Conservation (phyloP, 2,113 vertebrate species). For the Otis tarda region DNA sequence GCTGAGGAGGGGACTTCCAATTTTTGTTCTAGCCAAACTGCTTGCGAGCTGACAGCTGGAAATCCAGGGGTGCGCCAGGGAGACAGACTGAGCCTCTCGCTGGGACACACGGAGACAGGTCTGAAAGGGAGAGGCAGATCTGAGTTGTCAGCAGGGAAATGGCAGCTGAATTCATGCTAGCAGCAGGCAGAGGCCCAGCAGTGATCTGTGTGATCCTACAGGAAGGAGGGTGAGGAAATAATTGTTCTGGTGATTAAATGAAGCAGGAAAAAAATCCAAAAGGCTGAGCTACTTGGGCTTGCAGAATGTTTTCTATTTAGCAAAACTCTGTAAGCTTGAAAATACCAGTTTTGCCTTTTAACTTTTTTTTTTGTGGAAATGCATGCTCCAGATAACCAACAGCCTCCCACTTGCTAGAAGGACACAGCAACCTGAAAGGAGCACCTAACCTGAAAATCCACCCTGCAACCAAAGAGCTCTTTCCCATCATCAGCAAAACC, state of each 20-base stretch:
- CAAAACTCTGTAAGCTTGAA: neutral
- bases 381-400: neutral
- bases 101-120: neutral
- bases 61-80: neutral
- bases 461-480: neutral
- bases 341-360: neutral
- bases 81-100: neutral
- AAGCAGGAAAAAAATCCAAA: neutral
- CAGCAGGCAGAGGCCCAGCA: neutral
- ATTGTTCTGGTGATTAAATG: neutral
- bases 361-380: neutral
- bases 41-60: neutral
- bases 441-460: neutral
- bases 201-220: neutral
- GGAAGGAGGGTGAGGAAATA: neutral
- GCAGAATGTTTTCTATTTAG: neutral
- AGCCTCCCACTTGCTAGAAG: neutral
- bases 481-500: neutral
- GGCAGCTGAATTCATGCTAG: constrained; percentile 8
- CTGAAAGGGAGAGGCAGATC: neutral
- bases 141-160: constrained; percentile 26
- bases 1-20: neutral
- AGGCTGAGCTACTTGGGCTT: neutral
- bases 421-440: neutral
- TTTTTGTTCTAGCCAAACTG: neutral